phyloP scores from a whole-genome alignment of 2,888 invertebrate species.

The Isotomurus palustris region DNA sequence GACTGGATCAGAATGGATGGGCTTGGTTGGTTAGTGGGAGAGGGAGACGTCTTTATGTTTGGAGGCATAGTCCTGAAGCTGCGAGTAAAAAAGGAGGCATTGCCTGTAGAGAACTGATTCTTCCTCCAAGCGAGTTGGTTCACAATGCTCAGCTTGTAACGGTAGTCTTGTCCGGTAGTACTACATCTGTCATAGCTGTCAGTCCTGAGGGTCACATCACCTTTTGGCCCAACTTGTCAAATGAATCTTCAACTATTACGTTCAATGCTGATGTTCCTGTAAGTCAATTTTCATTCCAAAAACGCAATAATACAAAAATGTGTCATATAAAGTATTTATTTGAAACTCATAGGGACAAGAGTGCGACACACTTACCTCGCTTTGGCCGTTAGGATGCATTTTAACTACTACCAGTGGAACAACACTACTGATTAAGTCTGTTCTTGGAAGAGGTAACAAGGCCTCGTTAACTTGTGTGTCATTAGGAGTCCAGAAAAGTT shows the following conservation, averaged over 20 bases:
- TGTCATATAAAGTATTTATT: not conserved
- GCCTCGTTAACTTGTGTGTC: conserved; percentile 60
- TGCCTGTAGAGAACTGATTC: conserved; percentile 71
- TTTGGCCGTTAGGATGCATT: conserved; percentile 69
- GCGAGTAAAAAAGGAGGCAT: conserved; percentile 26
- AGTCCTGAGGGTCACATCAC: conserved; percentile 88
- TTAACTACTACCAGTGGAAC: conserved; percentile 89
- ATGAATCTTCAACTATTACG: conserved; percentile 80
- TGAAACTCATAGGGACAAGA: conserved; percentile 62
- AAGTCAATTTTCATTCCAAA: conserved; percentile 6
- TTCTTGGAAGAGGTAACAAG: conserved; percentile 61
- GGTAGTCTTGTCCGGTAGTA: conserved; percentile 59
- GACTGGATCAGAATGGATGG: conserved; percentile 66
- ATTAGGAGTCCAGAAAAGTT: conserved; percentile 66
- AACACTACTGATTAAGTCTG: conserved; percentile 66
- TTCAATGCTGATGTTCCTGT: conserved; percentile 74
- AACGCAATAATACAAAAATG: not conserved
- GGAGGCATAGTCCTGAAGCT: conserved; percentile 56
- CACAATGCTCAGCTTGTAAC: conserved; percentile 80
- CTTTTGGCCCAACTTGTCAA: conserved; percentile 87
- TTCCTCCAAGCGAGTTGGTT: conserved; percentile 87
- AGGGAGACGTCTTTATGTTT: conserved; percentile 76
- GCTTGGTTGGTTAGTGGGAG: conserved; percentile 82
- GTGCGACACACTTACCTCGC: conserved; percentile 67
- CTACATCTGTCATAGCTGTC: conserved; percentile 80